phyloP scores from a whole-genome alignment of 2,797 vertebrate genomes.

The Pseudocheirus occidentalis region DNA sequence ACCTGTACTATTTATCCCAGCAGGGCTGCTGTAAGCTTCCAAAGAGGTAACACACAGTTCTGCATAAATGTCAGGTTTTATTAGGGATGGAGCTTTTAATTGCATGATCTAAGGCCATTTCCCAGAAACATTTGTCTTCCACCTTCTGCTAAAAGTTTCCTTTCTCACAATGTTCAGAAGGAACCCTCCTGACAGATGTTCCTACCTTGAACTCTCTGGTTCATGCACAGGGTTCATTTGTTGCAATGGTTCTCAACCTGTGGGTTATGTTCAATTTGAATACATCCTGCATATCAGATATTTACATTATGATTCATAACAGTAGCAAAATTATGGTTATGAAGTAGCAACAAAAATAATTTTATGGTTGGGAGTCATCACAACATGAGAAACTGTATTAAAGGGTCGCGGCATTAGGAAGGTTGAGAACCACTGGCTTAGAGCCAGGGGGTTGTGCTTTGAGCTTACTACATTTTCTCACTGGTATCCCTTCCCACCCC shows the following conservation, averaged over 20 bases:
- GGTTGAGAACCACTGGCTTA: too few species aligned
- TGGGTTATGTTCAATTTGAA: too few species aligned
- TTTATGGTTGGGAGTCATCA: too few species aligned
- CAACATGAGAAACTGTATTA: too few species aligned
- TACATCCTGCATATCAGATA: too few species aligned
- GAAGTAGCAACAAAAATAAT: too few species aligned
- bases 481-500: constrained; percentile 34
- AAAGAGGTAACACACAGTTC: background rate
- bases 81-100: constrained; percentile 39
- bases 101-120: constrained; percentile 26
- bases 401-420: too few species aligned
- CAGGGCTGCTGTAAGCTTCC: background rate
- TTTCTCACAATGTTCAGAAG: constrained; percentile 45
- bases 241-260: too few species aligned
- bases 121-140: constrained; percentile 56
- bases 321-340: too few species aligned
- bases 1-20: background rate
- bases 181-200: constrained; percentile 31
- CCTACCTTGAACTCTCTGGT: background rate
- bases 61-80: background rate
- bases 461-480: constrained; percentile 58
- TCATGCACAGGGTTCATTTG: constrained; percentile 13
- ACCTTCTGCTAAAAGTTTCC: constrained; percentile 43
- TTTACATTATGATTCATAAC: too few species aligned
- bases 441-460: constrained; percentile 43